These are phyloP conservation scores for Limnephilus rhombicus DNA, from an alignment of 2,888 invertebrate genomes.

Conservation along the genomic window DNA sequence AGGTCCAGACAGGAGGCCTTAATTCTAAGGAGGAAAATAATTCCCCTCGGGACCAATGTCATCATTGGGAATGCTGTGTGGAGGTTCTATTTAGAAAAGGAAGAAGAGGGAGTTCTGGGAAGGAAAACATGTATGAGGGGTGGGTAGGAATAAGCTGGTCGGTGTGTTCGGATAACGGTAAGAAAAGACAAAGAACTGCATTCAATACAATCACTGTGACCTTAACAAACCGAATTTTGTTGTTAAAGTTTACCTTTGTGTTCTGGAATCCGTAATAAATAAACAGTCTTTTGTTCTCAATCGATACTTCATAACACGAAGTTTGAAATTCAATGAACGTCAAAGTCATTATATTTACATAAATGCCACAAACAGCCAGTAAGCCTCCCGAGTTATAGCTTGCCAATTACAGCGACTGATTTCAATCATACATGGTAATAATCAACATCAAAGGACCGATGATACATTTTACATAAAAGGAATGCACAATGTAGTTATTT, in stretches of 20 bases:
- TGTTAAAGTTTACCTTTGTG: background rate
- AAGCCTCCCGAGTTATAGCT: background rate
- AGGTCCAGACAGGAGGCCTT: too few species aligned
- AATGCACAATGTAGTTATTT: background rate
- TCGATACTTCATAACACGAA: background rate
- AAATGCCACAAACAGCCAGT: background rate
- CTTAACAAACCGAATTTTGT: background rate
- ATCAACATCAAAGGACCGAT: background rate
- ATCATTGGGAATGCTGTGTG: too few species aligned
- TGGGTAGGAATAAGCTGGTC: too few species aligned
- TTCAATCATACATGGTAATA: background rate
- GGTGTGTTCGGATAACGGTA: too few species aligned
- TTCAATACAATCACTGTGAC: background rate
- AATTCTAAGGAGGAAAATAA: too few species aligned
- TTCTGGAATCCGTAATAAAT: background rate
- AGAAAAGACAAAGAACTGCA: background rate
- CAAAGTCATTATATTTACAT: background rate
- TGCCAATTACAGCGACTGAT: background rate
- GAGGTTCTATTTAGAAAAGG: too few species aligned
- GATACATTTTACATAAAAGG: background rate
- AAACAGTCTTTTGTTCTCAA: background rate
- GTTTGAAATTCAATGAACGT: background rate
- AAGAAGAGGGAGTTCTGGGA: too few species aligned
- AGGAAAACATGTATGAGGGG: too few species aligned
- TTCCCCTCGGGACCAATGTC: too few species aligned